These are phyloP conservation scores for Sycophila texana DNA, from an alignment of 2,888 invertebrate species.

Conservation along the genomic window DNA sequence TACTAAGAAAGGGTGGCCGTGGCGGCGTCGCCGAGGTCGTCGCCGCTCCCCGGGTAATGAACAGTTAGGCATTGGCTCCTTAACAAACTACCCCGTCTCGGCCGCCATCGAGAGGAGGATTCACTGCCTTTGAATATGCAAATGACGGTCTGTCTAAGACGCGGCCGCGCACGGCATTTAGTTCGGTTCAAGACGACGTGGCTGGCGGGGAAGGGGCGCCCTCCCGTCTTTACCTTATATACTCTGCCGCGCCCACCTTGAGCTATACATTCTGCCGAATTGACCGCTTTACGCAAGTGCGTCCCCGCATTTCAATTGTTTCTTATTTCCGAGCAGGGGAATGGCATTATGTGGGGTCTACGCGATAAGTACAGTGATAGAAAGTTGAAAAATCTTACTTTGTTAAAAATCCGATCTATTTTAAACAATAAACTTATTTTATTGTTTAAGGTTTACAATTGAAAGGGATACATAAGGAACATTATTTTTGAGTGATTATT, in stretches of 20 bases:
- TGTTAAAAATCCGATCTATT: no score
- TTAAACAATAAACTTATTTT: no score
- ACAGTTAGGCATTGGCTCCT: slow-evolving; percentile 66
- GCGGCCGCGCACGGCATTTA: slow-evolving; percentile 11
- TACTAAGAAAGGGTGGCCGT: slow-evolving; percentile 59
- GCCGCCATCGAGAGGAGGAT: slow-evolving; percentile 64
- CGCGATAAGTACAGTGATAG: no score
- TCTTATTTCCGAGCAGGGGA: neutral
- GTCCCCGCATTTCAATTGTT: neutral
- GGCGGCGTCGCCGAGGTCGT: slow-evolving; percentile 8
- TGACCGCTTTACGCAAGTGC: neutral
- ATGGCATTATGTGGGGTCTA: neutral
- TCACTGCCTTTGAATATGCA: slow-evolving; percentile 69
- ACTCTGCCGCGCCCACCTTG: neutral
- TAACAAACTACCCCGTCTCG: slow-evolving; percentile 60
- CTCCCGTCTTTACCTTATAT: neutral
- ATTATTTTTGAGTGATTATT: no score
- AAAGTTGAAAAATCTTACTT: no score
- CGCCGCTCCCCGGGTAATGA: slow-evolving; percentile 61
- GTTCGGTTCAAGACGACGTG: neutral
- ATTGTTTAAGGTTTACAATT: no score
- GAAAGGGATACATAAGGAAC: no score
- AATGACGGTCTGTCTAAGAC: slow-evolving; percentile 66
- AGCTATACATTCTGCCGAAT: neutral
- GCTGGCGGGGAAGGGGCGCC: neutral